Evolutionary conservation across 1,140 invertebrate genomes (phyloP).

Genomic region (Drosophila lowei): DNA sequence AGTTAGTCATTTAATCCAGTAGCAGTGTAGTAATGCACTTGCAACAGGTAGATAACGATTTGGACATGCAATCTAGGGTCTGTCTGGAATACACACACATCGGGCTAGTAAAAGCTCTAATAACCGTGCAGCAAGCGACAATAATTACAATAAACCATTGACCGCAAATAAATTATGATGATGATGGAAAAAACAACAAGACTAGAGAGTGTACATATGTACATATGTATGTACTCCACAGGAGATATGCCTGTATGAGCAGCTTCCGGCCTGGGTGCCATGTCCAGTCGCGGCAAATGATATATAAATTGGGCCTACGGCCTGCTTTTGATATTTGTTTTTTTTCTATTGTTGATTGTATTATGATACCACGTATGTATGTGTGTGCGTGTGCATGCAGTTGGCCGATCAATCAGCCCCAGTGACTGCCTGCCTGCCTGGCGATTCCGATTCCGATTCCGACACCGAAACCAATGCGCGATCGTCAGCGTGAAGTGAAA

Average conservation of each 20-base stretch:
- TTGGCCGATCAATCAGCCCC: conserved; percentile 5
- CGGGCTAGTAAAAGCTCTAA: no score
- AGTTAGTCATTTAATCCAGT: conserved; percentile 26
- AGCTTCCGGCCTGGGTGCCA: conserved; percentile 58
- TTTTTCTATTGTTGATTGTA: conserved; percentile 22
- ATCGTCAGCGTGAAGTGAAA: conserved; percentile 8
- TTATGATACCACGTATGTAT: conserved; percentile 8
- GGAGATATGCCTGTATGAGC: conserved; percentile 77
- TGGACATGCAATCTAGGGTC: no score
- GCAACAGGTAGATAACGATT: neutral
- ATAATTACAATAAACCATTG: conserved; percentile 13
- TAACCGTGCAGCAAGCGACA: conserved; percentile 17
- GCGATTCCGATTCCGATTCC: no score
- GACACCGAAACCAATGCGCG: no score
- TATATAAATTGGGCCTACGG: conserved; percentile 57
- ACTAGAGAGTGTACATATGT: neutral
- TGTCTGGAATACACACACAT: no score
- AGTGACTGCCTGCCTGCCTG: neutral
- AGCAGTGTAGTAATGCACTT: no score
- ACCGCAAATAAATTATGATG: conserved; percentile 33
- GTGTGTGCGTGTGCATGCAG: neutral
- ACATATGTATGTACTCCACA: conserved; percentile 20
- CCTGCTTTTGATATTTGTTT: conserved; percentile 15
- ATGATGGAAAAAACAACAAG: conserved; percentile 8
- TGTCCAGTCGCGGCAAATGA: conserved; percentile 51